phyloP scores from a whole-genome alignment of 1,140 invertebrate genomes.

The Microplitis mediator region DNA sequence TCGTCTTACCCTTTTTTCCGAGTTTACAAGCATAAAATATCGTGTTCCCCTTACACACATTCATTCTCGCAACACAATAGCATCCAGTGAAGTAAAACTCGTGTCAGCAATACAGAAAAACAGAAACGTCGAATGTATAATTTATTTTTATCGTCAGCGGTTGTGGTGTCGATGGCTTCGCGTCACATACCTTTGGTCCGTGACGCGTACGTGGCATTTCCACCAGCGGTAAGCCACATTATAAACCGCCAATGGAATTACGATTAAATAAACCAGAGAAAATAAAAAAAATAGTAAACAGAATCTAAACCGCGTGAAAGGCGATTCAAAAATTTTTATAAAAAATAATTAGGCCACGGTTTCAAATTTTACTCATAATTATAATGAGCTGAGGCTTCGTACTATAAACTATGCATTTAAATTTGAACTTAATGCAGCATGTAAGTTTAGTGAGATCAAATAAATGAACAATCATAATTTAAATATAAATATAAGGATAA shows the following conservation, averaged over 20 bases:
- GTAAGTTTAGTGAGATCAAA: too few relatives aligned
- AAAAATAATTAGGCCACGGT: neutral
- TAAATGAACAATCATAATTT: too few relatives aligned
- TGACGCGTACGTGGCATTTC: slow-evolving; percentile 17
- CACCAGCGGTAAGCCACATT: neutral
- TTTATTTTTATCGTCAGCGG: slow-evolving; percentile 18
- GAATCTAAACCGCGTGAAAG: too few relatives aligned
- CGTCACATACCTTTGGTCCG: slow-evolving; percentile 18
- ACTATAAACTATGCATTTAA: too few relatives aligned
- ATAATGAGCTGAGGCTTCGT: too few relatives aligned
- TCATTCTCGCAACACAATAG: neutral
- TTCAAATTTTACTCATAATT: too few relatives aligned
- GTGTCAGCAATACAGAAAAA: slow-evolving; percentile 15
- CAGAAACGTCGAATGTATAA: slow-evolving; percentile 13
- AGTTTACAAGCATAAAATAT: too few relatives aligned
- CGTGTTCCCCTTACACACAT: too few relatives aligned
- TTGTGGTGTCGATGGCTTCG: slow-evolving; percentile 10
- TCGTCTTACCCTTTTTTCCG: too few relatives aligned
- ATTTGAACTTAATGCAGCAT: too few relatives aligned
- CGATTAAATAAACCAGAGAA: neutral
- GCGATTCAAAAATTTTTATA: too few relatives aligned
- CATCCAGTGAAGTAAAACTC: neutral
- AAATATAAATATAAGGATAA: too few relatives aligned
- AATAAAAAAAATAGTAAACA: neutral
- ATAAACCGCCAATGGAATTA: slow-evolving; percentile 1